Conservation (phyloP, 2,797 vertebrate species). For the Clarias pachynema region DNA sequence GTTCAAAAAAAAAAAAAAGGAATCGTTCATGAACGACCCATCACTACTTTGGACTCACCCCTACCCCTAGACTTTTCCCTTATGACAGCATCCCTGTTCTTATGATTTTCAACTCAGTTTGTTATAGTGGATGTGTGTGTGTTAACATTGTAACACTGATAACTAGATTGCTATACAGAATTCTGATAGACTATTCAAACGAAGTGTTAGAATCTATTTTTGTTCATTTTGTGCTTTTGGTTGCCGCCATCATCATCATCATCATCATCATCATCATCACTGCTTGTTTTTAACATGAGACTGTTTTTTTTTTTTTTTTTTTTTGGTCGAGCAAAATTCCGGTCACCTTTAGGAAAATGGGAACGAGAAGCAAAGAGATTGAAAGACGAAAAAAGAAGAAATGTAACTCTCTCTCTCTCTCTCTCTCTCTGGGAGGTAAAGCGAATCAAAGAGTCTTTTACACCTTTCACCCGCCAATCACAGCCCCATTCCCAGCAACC, state of each 20-base stretch:
- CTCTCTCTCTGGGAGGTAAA: conserved; percentile 68
- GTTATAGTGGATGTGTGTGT: no score
- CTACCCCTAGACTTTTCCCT: not conserved
- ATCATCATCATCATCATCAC: not conserved
- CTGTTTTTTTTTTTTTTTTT: not conserved
- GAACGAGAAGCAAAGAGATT: not conserved
- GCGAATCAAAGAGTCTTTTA: conserved; percentile 82
- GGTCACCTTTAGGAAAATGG: not conserved
- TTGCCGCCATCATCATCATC: not conserved
- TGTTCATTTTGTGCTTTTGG: not conserved
- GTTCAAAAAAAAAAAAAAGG: no score
- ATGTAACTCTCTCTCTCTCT: conserved; percentile 52
- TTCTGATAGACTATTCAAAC: not conserved
- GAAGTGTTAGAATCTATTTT: not conserved
- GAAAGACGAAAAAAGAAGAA: conserved; percentile 8
- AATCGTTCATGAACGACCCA: no score
- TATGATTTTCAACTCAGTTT: not conserved
- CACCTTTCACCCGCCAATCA: conserved; percentile 83
- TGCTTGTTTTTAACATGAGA: no score
- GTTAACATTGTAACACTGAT: not conserved
- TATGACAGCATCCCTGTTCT: not conserved
- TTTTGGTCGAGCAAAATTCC: not conserved
- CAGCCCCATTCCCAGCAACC: conserved; percentile 67
- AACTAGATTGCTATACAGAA: not conserved
- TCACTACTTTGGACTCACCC: not conserved